Evolutionary conservation across 2,888 invertebrate genomes (phyloP), one percentile per base, ranked within the genome.

Genomic region (Achlya flavicornis): DNA sequence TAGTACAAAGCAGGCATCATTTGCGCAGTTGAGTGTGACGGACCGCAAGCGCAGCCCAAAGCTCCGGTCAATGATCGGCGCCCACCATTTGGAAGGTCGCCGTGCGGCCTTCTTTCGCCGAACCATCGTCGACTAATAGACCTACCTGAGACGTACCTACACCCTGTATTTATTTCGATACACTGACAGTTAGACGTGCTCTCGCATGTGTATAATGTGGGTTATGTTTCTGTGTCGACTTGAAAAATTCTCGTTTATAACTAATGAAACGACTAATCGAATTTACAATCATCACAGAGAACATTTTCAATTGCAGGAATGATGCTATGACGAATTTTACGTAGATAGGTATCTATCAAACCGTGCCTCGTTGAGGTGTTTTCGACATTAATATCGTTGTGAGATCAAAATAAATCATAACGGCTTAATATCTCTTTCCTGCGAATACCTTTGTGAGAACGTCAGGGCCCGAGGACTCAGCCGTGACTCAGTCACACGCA

Each of bases 61-160:
- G 72, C 76, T 69, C 69, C 86, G 91, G 91, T 92, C 92, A 91
- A 89, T 80, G 92, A 80, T 88, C 92, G 88, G 84, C 84, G 83
- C 82, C 85, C 84, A 86, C 79, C 85, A 85, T 88, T 86, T 84
- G 92, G 93, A 90, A 93, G 93, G 93, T 93, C 93, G 91, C 86
- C 83, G 80, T 83, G 86, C 91, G 93, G 89, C 93, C 93, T 93
- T 93, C 92, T 93, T 92, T 90, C 85, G 83, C 76, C 85, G 81
- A 82, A 79, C 83, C 85, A 86, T 81, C 85, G 75, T 74, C 68
- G 71, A 73, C 81, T 86, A 84, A 87, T 83, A 80, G 79, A 79
- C 75, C 71, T 74, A 79, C 80, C 80, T 84, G 85, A 79, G 78
- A 75, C 87, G 83, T 78, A 81, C 26, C 26, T 26, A 26, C 87